Evolutionary conservation across 2,888 invertebrate species (phyloP).

Genomic region (Hoplodrina blanda): DNA sequence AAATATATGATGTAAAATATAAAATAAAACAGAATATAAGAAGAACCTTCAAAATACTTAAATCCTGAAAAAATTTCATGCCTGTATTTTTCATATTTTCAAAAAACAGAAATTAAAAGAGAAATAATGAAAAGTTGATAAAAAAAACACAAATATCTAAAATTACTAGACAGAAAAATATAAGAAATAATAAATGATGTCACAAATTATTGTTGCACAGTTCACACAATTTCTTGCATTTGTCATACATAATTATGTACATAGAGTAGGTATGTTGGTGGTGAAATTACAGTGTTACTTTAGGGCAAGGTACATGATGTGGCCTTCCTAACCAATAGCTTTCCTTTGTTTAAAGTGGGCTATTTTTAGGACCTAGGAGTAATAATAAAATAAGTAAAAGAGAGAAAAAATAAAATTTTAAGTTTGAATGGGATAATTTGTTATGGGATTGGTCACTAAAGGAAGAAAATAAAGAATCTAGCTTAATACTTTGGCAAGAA

Average conservation of each 20-base stretch:
- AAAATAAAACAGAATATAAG: slow-evolving; percentile 3
- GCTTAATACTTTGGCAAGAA: slow-evolving; percentile 87
- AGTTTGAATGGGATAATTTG: slow-evolving; percentile 56
- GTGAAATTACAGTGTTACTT: slow-evolving; percentile 36
- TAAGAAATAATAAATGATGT: slow-evolving; percentile 41
- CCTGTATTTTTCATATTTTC: slow-evolving; percentile 9
- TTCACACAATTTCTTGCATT: slow-evolving; percentile 31
- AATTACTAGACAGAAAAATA: slow-evolving; percentile 16
- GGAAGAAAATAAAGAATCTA: slow-evolving; percentile 81
- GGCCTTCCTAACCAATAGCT: slow-evolving; percentile 58
- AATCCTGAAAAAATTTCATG: slow-evolving; percentile 17
- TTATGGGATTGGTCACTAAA: slow-evolving; percentile 73
- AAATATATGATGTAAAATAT: not conserved
- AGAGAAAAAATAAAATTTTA: slow-evolving; percentile 45
- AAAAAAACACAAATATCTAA: slow-evolving; percentile 9
- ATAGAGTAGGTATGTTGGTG: slow-evolving; percentile 27
- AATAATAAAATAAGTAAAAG: slow-evolving; percentile 60
- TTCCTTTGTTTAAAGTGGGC: slow-evolving; percentile 58
- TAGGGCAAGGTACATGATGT: slow-evolving; percentile 32
- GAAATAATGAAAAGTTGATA: slow-evolving; percentile 8
- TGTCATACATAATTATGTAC: slow-evolving; percentile 9
- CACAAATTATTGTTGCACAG: slow-evolving; percentile 37
- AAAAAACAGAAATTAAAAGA: not conserved
- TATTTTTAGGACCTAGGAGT: slow-evolving; percentile 69
- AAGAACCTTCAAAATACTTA: slow-evolving; percentile 11